Conservation (phyloP, 2,888 invertebrate genomes). For the Melitaea athalia region DNA sequence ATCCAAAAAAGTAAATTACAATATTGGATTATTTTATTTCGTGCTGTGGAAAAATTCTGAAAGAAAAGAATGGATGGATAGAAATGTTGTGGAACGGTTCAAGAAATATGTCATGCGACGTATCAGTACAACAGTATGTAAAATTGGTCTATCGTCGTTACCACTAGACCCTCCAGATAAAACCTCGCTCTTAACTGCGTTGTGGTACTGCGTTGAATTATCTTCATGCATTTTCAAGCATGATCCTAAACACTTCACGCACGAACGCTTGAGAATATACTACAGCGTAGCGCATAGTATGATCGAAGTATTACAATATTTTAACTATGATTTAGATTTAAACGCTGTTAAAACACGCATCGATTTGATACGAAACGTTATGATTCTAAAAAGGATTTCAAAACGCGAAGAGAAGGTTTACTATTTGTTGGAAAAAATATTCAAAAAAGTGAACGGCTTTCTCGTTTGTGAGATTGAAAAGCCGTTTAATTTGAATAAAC, state of each 20-base stretch:
- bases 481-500: constrained; percentile 45
- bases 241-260: constrained; percentile 43
- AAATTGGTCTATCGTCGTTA: constrained; percentile 51
- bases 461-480: constrained; percentile 48
- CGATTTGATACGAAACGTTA: constrained; percentile 47
- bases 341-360: constrained; percentile 44
- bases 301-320: constrained; percentile 50
- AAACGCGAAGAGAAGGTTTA: constrained; percentile 43
- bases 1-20: constrained; percentile 50
- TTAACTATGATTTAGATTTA: constrained; percentile 48
- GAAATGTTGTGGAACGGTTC: constrained; percentile 51
- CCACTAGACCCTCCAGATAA: constrained; percentile 50
- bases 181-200: constrained; percentile 47
- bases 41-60: constrained; percentile 56
- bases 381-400: constrained; percentile 47
- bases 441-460: constrained; percentile 49
- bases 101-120: constrained; percentile 52
- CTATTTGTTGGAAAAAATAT: constrained; percentile 47
- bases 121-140: constrained; percentile 48
- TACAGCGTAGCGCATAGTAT: constrained; percentile 46
- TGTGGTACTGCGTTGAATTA: constrained; percentile 55
- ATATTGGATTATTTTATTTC: constrained; percentile 53
- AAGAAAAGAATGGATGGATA: constrained; percentile 57
- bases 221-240: constrained; percentile 52
- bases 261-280: constrained; percentile 50